phyloP scores from a whole-genome alignment of 2,888 invertebrate species.

The Choreutis nemorana region DNA sequence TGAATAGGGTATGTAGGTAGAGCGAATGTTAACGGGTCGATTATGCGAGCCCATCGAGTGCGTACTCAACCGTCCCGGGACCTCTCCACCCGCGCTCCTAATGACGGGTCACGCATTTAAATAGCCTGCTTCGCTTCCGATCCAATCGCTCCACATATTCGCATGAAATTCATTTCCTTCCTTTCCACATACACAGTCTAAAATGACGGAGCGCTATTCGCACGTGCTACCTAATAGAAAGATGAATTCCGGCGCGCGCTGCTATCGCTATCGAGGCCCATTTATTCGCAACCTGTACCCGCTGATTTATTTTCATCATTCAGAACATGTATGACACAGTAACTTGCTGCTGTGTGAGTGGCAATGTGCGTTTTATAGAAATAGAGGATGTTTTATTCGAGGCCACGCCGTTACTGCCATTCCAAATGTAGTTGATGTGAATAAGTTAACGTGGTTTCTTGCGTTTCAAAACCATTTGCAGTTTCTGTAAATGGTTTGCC shows the following conservation, averaged over 20 bases:
- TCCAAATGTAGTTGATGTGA: conserved; percentile 26
- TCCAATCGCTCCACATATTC: conserved; percentile 38
- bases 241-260: conserved; percentile 5
- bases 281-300: conserved; percentile 11
- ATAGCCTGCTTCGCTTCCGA: conserved; percentile 44
- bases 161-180: conserved; percentile 28
- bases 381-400: conserved; percentile 11
- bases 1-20: conserved; percentile 14
- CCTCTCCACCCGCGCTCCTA: conserved; percentile 32
- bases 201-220: conserved; percentile 7
- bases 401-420: conserved; percentile 21
- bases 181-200: conserved; percentile 22
- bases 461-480: background rate
- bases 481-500: too few relatives aligned
- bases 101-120: conserved; percentile 61
- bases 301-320: conserved; percentile 29
- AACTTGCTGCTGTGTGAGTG: conserved; percentile 20
- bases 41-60: conserved; percentile 49
- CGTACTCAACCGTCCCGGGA: conserved; percentile 31
- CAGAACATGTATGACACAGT: conserved; percentile 26
- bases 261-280: conserved; percentile 6
- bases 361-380: conserved; percentile 16
- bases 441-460: conserved; percentile 19
- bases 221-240: conserved; percentile 5
- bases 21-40: conserved; percentile 53